Conservation (phyloP, 1,140 invertebrate species). For the Saccostrea glomerata region DNA sequence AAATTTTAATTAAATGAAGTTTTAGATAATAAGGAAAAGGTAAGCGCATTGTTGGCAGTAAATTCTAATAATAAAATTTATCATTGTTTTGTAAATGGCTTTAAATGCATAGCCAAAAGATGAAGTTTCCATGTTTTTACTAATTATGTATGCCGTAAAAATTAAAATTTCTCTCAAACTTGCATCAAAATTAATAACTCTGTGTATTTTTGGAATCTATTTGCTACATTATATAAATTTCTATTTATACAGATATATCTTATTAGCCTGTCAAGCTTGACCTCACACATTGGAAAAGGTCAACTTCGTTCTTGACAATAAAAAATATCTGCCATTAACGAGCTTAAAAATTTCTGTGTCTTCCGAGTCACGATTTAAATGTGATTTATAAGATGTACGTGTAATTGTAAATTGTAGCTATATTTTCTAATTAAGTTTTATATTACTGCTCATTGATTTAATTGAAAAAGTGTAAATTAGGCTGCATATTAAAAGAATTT, state of each 20-base stretch:
- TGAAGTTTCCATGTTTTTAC: background rate
- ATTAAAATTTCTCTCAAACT: background rate
- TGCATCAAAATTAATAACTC: background rate
- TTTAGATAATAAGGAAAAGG: too few species aligned
- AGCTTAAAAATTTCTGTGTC: background rate
- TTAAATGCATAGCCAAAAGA: background rate
- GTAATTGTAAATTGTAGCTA: background rate
- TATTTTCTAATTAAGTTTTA: too few species aligned
- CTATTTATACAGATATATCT: background rate
- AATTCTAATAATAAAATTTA: background rate
- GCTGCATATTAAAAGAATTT: too few species aligned
- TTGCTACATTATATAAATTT: background rate
- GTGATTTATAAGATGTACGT: background rate
- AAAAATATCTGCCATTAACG: background rate
- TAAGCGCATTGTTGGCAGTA: background rate
- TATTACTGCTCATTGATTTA: too few species aligned
- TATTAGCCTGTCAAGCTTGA: background rate
- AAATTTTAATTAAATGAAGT: too few species aligned
- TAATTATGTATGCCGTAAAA: background rate
- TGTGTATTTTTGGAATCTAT: constrained; percentile 23
- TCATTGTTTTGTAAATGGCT: background rate
- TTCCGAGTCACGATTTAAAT: background rate
- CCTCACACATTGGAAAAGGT: background rate
- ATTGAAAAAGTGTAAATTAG: too few species aligned
- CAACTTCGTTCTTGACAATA: constrained; percentile 6